phyloP scores from a whole-genome alignment of 2,888 invertebrate genomes.

The Nemurella pictetii region DNA sequence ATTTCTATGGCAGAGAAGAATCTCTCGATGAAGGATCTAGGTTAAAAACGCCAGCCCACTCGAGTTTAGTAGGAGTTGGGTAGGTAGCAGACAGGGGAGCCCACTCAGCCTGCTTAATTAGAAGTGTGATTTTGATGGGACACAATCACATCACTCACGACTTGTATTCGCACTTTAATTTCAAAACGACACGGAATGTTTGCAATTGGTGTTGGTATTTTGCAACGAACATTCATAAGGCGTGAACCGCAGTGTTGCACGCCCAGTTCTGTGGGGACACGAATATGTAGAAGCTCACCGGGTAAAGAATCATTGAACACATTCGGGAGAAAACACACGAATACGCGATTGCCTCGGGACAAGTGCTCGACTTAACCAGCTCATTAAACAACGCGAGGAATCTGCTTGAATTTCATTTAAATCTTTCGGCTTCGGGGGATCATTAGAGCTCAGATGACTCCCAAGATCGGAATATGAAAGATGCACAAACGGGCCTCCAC shows the following conservation, averaged over 20 bases:
- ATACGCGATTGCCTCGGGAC: background rate
- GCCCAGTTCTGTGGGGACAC: conserved; percentile 34
- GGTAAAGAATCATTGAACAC: background rate
- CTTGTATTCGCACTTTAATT: background rate
- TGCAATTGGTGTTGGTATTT: background rate
- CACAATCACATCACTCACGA: background rate
- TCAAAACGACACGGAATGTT: background rate
- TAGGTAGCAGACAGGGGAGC: background rate
- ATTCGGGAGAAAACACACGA: background rate
- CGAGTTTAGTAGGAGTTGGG: background rate
- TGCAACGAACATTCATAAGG: conserved; percentile 9
- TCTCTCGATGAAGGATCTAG: background rate
- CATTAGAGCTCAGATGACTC: conserved; percentile 40
- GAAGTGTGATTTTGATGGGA: background rate
- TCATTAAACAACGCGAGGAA: background rate
- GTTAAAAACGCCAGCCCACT: conserved; percentile 5
- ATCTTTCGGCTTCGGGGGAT: background rate
- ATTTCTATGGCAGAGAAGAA: background rate
- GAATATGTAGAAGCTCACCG: background rate
- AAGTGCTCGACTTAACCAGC: background rate
- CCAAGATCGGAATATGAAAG: conserved; percentile 42
- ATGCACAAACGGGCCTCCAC: conserved; percentile 43
- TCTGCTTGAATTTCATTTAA: background rate
- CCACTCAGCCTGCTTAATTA: background rate
- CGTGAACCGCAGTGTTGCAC: conserved; percentile 33